Evolutionary conservation across 2,888 invertebrate species (phyloP).

Genomic region (Rhynchonema sp.): DNA sequence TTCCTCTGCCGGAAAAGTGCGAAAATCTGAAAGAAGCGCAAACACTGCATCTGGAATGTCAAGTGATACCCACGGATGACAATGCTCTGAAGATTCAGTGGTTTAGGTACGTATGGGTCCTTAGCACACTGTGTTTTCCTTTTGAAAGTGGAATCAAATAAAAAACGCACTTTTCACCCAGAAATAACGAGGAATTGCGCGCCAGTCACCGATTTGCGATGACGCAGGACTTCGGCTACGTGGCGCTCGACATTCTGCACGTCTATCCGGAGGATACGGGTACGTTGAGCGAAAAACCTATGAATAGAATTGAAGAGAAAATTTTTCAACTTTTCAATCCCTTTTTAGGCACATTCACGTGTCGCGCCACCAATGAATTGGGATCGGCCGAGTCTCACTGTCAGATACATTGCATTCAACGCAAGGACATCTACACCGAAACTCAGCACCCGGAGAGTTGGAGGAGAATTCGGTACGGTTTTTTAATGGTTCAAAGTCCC

Average conservation of each 20-base stretch:
- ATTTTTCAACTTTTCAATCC: not conserved
- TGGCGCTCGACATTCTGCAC: conserved; percentile 82
- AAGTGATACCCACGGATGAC: conserved; percentile 82
- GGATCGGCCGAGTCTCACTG: conserved; percentile 85
- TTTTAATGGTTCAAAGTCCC: too few species aligned
- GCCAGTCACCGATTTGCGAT: conserved; percentile 74
- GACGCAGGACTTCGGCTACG: conserved; percentile 89
- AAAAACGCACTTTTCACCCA: not conserved
- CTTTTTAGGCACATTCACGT: conserved; percentile 52
- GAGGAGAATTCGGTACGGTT: conserved; percentile 76
- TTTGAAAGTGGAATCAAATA: not conserved
- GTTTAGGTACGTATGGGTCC: conserved; percentile 27
- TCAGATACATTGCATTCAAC: conserved; percentile 17
- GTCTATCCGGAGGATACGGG: conserved; percentile 92
- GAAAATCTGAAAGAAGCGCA: conserved; percentile 65
- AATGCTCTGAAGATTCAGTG: conserved; percentile 92
- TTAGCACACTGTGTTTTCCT: conserved; percentile 1
- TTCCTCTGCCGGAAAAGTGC: conserved; percentile 55
- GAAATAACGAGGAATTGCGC: not conserved
- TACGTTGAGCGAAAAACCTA: too few species aligned
- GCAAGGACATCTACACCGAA: conserved; percentile 42
- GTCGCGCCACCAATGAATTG: conserved; percentile 71
- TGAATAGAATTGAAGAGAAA: not conserved
- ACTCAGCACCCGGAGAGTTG: conserved; percentile 79
- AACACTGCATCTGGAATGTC: conserved; percentile 76